Percentiles rank a stretch among this genome's conserved stretches.
These are phyloP conservation scores for Hucho hucho DNA, from an alignment of 2,113 vertebrate species.

Conservation along the genomic window DNA sequence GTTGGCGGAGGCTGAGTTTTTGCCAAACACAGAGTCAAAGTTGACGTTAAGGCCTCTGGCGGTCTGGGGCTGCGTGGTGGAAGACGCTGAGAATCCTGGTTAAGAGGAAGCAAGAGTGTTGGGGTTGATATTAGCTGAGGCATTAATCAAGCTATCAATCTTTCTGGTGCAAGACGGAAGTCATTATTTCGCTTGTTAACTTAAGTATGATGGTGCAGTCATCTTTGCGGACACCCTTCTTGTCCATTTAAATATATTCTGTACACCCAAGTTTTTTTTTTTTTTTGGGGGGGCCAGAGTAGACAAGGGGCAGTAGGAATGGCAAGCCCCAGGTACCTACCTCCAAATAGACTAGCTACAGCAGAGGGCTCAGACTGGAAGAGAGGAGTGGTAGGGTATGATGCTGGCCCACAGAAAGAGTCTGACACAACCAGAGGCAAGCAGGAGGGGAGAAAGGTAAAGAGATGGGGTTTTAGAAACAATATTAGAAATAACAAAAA, in stretches of 20 bases:
- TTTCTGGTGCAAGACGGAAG: too few relatives aligned
- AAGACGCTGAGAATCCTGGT: slow-evolving; percentile 84
- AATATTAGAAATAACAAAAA: slow-evolving; percentile 1
- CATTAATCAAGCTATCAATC: too few relatives aligned
- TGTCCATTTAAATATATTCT: too few relatives aligned
- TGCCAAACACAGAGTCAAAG: slow-evolving; percentile 96
- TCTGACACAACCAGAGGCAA: slow-evolving; percentile 74
- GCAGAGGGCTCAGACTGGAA: slow-evolving; percentile 80
- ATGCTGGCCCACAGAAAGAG: slow-evolving; percentile 84
- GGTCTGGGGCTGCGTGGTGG: slow-evolving; percentile 81
- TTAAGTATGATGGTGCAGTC: neutral
- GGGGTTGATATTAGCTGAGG: too few relatives aligned
- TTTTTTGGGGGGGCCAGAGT: neutral
- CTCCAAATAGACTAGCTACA: slow-evolving; percentile 87
- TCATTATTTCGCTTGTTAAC: neutral
- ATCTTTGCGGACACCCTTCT: neutral
- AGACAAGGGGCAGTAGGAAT: neutral
- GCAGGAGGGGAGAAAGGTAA: slow-evolving; percentile 43
- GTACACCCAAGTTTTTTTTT: neutral
- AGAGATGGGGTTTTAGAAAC: slow-evolving; percentile 38
- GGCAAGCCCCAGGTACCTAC: slow-evolving; percentile 67
- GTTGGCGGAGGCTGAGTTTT: slow-evolving; percentile 78
- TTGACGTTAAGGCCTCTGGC: slow-evolving; percentile 89
- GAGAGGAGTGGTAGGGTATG: slow-evolving; percentile 80
- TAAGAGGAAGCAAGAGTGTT: neutral